Conservation (phyloP, 2,888 invertebrate genomes). For the Galerucella pusilla region DNA sequence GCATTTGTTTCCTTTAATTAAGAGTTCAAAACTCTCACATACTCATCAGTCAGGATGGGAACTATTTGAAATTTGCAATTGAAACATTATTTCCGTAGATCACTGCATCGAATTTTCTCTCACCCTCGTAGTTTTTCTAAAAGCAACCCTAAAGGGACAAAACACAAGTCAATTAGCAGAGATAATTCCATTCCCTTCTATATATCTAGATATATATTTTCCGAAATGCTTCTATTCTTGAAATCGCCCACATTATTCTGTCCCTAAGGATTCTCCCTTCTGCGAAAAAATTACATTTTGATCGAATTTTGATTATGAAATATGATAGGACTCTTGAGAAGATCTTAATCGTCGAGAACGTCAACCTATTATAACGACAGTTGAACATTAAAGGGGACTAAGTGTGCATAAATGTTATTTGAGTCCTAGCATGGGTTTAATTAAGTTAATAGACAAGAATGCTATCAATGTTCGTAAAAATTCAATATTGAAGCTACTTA, state of each 20-base stretch:
- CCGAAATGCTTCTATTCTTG: slow-evolving; percentile 42
- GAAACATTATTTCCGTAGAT: no score
- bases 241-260: slow-evolving; percentile 42
- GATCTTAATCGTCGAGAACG: slow-evolving; percentile 41
- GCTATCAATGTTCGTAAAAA: no score
- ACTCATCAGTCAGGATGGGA: no score
- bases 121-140: background rate
- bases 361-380: slow-evolving; percentile 40
- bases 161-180: slow-evolving; percentile 48
- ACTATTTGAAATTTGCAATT: no score
- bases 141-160: slow-evolving; percentile 20
- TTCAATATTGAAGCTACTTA: no score
- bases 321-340: slow-evolving; percentile 44
- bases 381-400: slow-evolving; percentile 31
- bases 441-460: background rate
- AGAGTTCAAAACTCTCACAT: no score
- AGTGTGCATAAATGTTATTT: slow-evolving; percentile 27
- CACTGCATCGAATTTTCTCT: background rate
- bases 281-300: slow-evolving; percentile 46
- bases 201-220: slow-evolving; percentile 39
- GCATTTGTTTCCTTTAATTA: no score
- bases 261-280: slow-evolving; percentile 34
- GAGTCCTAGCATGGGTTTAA: background rate
- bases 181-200: slow-evolving; percentile 47
- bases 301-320: slow-evolving; percentile 51